Conservation (phyloP, 2,797 vertebrate genomes). For the Cynodonichthys magdalenae region DNA sequence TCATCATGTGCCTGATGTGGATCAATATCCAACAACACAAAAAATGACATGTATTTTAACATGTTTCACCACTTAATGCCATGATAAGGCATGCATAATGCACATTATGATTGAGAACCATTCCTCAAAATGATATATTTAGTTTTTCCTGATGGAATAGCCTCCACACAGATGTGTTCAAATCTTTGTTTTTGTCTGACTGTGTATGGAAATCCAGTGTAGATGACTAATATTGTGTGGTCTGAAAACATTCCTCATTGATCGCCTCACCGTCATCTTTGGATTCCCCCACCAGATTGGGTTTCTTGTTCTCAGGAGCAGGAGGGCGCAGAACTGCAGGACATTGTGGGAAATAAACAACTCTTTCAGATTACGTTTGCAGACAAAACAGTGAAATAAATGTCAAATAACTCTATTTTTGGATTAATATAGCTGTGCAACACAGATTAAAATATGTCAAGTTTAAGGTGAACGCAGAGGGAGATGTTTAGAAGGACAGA, state of each 20-base stretch:
- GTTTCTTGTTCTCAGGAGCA: slow-evolving; percentile 60
- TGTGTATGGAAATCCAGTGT: slow-evolving; percentile 4
- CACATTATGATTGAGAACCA: no score
- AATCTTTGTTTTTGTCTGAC: background rate
- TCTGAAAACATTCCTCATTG: slow-evolving; percentile 21
- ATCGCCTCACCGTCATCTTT: slow-evolving; percentile 72
- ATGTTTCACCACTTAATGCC: no score
- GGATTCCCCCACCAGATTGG: slow-evolving; percentile 76
- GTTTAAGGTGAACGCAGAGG: slow-evolving; percentile 19
- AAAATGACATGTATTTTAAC: no score
- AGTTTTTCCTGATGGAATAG: no score
- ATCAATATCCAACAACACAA: no score
- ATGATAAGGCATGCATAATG: no score
- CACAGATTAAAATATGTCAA: slow-evolving; percentile 18
- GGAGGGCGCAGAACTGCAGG: slow-evolving; percentile 43
- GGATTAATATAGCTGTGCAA: slow-evolving; percentile 45
- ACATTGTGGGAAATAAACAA: slow-evolving; percentile 61
- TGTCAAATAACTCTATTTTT: slow-evolving; percentile 38
- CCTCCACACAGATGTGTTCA: no score
- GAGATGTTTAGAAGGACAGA: slow-evolving; percentile 23
- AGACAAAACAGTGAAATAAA: slow-evolving; percentile 32
- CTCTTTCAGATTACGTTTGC: slow-evolving; percentile 39
- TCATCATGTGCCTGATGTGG: no score
- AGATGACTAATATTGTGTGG: slow-evolving; percentile 23
- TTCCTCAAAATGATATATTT: no score